A percentile compares a stretch with the other conserved stretches of the same genome.
These are phyloP conservation scores for Holotrichia oblita DNA, from an alignment of 1,140 invertebrate genomes.

Conservation along the genomic window DNA sequence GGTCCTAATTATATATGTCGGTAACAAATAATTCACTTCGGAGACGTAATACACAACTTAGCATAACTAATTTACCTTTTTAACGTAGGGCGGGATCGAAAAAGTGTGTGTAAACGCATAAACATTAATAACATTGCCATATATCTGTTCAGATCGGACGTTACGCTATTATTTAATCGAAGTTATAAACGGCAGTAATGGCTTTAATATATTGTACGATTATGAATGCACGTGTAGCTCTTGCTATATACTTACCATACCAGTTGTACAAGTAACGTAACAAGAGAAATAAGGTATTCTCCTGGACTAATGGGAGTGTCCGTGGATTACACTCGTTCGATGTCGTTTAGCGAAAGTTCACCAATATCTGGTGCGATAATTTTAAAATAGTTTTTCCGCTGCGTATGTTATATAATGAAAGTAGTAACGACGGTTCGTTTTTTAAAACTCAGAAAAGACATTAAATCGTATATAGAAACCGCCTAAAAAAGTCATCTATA, in stretches of 20 bases:
- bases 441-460: neutral
- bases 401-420: neutral
- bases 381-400: slow-evolving; percentile 28
- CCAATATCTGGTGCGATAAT: slow-evolving; percentile 17
- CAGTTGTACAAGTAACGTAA: neutral
- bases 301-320: slow-evolving; percentile 2
- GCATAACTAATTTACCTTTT: neutral
- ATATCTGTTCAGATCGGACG: neutral
- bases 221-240: slow-evolving; percentile 1
- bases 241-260: neutral
- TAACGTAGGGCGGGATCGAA: neutral
- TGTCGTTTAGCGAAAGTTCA: slow-evolving; percentile 22
- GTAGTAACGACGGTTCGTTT: neutral
- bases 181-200: neutral
- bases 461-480: neutral
- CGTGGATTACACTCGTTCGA: slow-evolving; percentile 20
- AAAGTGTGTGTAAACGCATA: neutral
- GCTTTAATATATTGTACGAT: neutral
- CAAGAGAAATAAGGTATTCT: neutral
- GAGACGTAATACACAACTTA: neutral
- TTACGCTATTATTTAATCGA: neutral
- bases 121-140: slow-evolving; percentile 1
- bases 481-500: neutral
- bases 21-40: neutral
- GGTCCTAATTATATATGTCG: neutral